These are phyloP conservation scores for Microcaecilia unicolor DNA, from an alignment of 2,797 vertebrate species.

Conservation along the genomic window DNA sequence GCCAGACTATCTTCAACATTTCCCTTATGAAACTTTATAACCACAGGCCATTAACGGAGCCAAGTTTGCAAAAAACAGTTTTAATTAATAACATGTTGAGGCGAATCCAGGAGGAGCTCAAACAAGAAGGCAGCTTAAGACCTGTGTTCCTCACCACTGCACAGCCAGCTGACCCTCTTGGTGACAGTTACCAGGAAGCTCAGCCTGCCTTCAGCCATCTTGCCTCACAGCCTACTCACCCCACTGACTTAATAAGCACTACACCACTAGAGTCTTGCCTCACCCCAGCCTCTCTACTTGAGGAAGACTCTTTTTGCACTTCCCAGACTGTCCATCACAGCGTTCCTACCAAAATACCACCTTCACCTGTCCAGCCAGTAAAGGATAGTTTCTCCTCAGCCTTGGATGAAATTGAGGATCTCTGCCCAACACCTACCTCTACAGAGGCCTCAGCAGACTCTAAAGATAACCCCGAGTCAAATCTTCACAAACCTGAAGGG, in stretches of 20 bases:
- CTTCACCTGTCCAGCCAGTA: constrained; percentile 46
- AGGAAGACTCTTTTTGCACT: constrained; percentile 79
- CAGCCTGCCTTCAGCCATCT: constrained; percentile 72
- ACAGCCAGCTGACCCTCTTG: constrained; percentile 68
- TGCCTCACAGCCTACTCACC: constrained; percentile 39
- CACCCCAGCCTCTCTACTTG: constrained; percentile 87
- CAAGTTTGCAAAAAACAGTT: constrained; percentile 88
- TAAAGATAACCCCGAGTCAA: constrained; percentile 58
- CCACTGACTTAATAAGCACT: constrained; percentile 52
- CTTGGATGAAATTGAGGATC: constrained; percentile 84
- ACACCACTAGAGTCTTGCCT: constrained; percentile 81
- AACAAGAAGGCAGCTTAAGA: constrained; percentile 83
- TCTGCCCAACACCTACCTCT: constrained; percentile 86
- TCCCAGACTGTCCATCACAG: constrained; percentile 52
- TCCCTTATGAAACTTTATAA: constrained; percentile 97
- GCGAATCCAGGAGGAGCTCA: constrained; percentile 93
- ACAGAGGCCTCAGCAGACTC: constrained; percentile 48
- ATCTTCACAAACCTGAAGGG: constrained; percentile 58
- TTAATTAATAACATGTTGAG: constrained; percentile 97
- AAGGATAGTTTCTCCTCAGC: constrained; percentile 77
- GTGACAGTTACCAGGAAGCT: constrained; percentile 76
- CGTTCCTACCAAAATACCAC: constrained; percentile 42
- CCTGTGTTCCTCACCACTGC: constrained; percentile 70
- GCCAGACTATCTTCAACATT: constrained; percentile 99
- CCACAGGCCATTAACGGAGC: constrained; percentile 83